These are phyloP conservation scores for Tuberolachnus salignus DNA, from an alignment of 2,888 invertebrate species.

Conservation along the genomic window DNA sequence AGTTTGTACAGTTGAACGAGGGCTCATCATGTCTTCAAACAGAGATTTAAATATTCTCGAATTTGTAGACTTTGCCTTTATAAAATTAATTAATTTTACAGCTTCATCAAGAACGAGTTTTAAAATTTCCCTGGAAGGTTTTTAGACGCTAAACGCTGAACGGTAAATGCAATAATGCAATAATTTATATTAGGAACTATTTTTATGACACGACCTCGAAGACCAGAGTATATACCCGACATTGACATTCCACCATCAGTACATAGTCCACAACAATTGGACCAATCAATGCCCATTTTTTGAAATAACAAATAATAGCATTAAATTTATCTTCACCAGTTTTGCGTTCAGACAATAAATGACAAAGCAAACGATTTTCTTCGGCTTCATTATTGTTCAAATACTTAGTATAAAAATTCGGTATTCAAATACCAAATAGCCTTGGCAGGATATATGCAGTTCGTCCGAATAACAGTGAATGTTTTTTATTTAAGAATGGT, in stretches of 20 bases:
- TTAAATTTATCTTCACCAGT: conserved; percentile 38
- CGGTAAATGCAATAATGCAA: conserved; percentile 35
- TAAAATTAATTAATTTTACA: conserved; percentile 27
- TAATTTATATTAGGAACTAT: conserved; percentile 48
- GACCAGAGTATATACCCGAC: conserved; percentile 36
- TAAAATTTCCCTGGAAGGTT: conserved; percentile 39
- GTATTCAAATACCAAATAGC: too few relatives aligned
- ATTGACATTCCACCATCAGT: conserved; percentile 39
- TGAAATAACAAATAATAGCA: conserved; percentile 19
- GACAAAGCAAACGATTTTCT: conserved; percentile 23
- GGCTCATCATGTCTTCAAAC: conserved; percentile 51
- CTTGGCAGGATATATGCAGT: too few relatives aligned
- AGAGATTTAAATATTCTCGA: conserved; percentile 33
- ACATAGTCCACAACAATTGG: conserved; percentile 57
- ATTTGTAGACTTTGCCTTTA: conserved; percentile 22
- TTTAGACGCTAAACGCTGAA: conserved; percentile 26
- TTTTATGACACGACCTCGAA: conserved; percentile 57
- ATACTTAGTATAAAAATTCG: too few relatives aligned
- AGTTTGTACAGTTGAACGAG: conserved; percentile 4
- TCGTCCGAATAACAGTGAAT: too few relatives aligned
- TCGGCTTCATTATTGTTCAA: too few relatives aligned
- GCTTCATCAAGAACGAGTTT: conserved; percentile 32
- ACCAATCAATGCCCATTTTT: conserved; percentile 57
- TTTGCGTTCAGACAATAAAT: conserved; percentile 19
- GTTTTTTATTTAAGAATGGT: too few relatives aligned